These are phyloP conservation scores for Epinephelus coioides DNA, from an alignment of 2,797 vertebrate species.

Conservation along the genomic window DNA sequence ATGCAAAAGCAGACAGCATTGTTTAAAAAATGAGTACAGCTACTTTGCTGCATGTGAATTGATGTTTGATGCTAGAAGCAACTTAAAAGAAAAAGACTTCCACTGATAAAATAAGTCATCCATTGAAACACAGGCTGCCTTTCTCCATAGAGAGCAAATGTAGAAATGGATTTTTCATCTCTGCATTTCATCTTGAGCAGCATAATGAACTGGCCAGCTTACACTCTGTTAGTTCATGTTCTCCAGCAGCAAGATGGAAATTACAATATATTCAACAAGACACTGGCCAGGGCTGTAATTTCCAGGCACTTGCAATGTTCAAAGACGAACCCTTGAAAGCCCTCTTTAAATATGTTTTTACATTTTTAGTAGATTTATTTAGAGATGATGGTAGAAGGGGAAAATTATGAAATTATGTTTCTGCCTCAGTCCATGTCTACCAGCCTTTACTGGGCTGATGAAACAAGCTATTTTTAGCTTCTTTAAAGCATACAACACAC, in stretches of 20 bases:
- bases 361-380: constrained; percentile 19
- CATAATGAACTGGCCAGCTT: constrained; percentile 39
- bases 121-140: constrained; percentile 31
- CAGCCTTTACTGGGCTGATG: neutral
- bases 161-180: constrained; percentile 50
- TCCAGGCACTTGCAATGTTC: constrained; percentile 21
- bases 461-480: neutral
- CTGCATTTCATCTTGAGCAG: constrained; percentile 37
- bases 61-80: constrained; percentile 37
- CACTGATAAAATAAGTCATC: constrained; percentile 37
- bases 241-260: constrained; percentile 32
- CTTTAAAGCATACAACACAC: neutral
- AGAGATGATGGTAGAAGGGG: neutral
- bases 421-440: neutral
- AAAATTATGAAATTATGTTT: constrained; percentile 14
- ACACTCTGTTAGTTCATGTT: constrained; percentile 16
- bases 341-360: constrained; percentile 17
- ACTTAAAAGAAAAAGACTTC: constrained; percentile 43
- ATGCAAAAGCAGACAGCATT: constrained; percentile 22
- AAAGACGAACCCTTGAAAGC: constrained; percentile 32
- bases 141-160: constrained; percentile 27
- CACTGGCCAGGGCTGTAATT: constrained; percentile 29
- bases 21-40: constrained; percentile 28
- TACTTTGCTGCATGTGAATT: constrained; percentile 45
- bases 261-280: constrained; percentile 30